These are phyloP conservation scores for Pogona vitticeps DNA, from an alignment of 2,113 vertebrate species.

Conservation along the genomic window DNA sequence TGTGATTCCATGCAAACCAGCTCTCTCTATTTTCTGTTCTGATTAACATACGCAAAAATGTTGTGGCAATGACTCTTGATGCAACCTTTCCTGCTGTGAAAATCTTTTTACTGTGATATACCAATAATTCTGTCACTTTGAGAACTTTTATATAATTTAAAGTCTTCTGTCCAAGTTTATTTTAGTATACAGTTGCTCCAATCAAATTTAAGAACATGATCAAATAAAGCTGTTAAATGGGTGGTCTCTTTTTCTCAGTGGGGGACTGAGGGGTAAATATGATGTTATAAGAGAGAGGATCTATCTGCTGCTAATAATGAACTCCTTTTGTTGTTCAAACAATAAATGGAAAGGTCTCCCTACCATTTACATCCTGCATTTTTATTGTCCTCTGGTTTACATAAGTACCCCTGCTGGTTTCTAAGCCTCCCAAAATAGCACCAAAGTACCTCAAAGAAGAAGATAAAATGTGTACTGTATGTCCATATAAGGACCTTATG, in stretches of 20 bases:
- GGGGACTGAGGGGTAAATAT: slow-evolving; percentile 22
- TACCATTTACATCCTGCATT: slow-evolving; percentile 23
- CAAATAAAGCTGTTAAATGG: slow-evolving; percentile 28
- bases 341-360: slow-evolving; percentile 22
- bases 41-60: neutral
- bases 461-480: slow-evolving; percentile 12
- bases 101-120: neutral
- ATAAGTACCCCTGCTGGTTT: slow-evolving; percentile 45
- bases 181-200: slow-evolving; percentile 22
- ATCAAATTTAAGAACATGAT: slow-evolving; percentile 40
- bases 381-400: slow-evolving; percentile 47
- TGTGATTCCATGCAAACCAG: neutral
- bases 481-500: slow-evolving; percentile 21
- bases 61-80: neutral
- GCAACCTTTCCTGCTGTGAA: neutral
- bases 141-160: neutral
- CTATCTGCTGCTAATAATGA: slow-evolving; percentile 40
- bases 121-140: neutral
- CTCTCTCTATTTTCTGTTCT: neutral
- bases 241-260: slow-evolving; percentile 17
- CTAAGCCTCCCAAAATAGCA: slow-evolving; percentile 55
- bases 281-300: slow-evolving; percentile 19
- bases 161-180: neutral
- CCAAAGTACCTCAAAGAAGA: slow-evolving; percentile 29
- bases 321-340: slow-evolving; percentile 18